Evolutionary conservation across 2,797 vertebrate species (phyloP).

Genomic region (Crenuchus spilurus): DNA sequence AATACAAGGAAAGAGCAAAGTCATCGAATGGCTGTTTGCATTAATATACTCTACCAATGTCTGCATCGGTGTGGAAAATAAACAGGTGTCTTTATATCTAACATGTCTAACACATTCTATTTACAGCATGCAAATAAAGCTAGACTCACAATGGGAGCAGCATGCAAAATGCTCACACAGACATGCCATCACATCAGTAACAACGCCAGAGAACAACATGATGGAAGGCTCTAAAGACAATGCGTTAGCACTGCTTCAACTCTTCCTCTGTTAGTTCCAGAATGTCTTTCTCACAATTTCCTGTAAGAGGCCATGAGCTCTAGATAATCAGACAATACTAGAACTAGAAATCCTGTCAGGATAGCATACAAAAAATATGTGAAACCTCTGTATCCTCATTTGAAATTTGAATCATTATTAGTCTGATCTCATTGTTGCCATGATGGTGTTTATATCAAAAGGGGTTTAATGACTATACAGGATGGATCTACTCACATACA

Average conservation of each 20-base stretch:
- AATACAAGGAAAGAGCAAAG: background rate
- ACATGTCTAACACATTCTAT: conserved; percentile 31
- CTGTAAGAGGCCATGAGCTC: background rate
- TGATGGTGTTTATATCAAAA: background rate
- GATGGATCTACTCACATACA: conserved; percentile 13
- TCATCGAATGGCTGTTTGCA: background rate
- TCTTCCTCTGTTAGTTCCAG: background rate
- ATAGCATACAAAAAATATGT: background rate
- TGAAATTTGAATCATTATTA: background rate
- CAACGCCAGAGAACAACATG: background rate
- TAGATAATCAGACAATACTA: background rate
- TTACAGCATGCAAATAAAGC: conserved; percentile 21
- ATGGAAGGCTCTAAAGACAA: background rate
- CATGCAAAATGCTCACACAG: background rate
- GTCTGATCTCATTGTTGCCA: background rate
- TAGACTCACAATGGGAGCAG: background rate
- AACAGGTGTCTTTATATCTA: conserved; percentile 38
- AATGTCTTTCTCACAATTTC: background rate
- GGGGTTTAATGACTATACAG: conserved; percentile 3
- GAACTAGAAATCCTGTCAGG: background rate
- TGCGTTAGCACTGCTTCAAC: background rate
- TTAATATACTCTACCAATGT: background rate
- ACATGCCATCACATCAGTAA: too few species aligned
- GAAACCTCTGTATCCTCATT: background rate
- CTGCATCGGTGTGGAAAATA: background rate